Conservation (phyloP, 2,888 invertebrate genomes). For the Pollenia griseotomentosa region DNA sequence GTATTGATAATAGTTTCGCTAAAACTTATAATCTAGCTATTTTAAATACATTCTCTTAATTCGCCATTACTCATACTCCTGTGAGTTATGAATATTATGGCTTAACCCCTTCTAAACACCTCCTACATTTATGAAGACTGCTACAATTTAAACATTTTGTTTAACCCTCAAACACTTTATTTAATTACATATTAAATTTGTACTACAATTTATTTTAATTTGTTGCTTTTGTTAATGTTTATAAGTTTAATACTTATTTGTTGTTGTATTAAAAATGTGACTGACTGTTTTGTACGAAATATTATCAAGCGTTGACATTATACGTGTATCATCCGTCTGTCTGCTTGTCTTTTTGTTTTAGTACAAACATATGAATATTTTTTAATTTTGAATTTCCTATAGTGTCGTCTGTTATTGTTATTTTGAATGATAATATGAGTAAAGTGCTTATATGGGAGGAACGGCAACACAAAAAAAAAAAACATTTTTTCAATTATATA, state of each 20-base stretch:
- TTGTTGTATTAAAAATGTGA: background rate
- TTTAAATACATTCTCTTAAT: background rate
- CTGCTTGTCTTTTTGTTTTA: constrained; percentile 9
- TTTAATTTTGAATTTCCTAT: constrained; percentile 67
- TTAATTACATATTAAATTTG: constrained; percentile 26
- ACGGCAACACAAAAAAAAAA: constrained; percentile 11
- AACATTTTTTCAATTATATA: background rate
- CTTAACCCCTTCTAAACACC: background rate
- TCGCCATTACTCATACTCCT: constrained; percentile 10
- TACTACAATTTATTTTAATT: constrained; percentile 1
- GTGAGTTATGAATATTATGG: background rate
- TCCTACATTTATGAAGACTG: background rate
- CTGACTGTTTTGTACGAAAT: background rate
- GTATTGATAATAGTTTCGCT: no score
- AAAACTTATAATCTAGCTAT: no score
- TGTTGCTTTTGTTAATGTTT: constrained; percentile 19
- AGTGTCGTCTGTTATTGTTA: constrained; percentile 39
- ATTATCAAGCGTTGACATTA: constrained; percentile 29
- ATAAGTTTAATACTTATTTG: background rate
- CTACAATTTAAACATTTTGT: background rate
- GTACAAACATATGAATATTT: constrained; percentile 15
- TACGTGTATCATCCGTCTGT: constrained; percentile 1
- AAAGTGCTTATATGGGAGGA: constrained; percentile 54
- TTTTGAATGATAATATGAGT: constrained; percentile 55
- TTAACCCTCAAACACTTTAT: constrained; percentile 23